Evolutionary conservation across 92 coral and sea anemone species (phyloP), one percentile per base, ranked within the genome.

Genomic region (Plumapathes pennacea): DNA sequence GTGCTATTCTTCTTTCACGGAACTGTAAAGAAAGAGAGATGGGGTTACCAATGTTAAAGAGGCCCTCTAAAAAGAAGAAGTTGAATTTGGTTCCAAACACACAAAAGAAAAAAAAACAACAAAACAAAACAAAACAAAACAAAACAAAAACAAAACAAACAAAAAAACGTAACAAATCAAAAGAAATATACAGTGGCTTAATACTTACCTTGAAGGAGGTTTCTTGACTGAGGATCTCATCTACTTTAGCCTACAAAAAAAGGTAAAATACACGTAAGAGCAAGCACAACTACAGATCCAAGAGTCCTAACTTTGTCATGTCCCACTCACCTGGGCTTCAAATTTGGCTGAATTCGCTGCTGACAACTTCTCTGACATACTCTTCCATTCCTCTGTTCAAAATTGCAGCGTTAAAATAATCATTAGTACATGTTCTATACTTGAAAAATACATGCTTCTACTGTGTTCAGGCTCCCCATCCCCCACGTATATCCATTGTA

Each of bases 211-310:
- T 71, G 15, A 83, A 80, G 4, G 90, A 89, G 4, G 86, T 91
- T 68, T 74, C 97, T 57, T 91, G 95, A 57, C 97, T 91, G 64
- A 72, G 58, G 27, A 91, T 89, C 51, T 91, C 92, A 80, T 91
- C 84, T 15, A 91, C 65, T 46, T 79, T 86, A 31, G 84, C 97
- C 98, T 92, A 33, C 26, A 49, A 67, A 19, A 25, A 24, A 71
- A 22, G 39, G 27, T 20, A 11, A 3, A 17, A 52, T 25, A 23
- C 32, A 38, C n/a, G 21, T 28, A 25, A 29, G 4, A 4, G 2
- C n/a, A 3, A 1, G 30, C 18, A 29, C 17, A 50, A 28, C 12
- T 3, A n/a, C 22, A 11, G 46, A n/a, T 14, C 26, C 26, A 5
- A 9, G 10, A 33, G 0, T 54, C 10, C 14, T 38, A 18, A 12